phyloP scores from a whole-genome alignment of 2,888 invertebrate genomes.

The Agonopterix subpropinquella region DNA sequence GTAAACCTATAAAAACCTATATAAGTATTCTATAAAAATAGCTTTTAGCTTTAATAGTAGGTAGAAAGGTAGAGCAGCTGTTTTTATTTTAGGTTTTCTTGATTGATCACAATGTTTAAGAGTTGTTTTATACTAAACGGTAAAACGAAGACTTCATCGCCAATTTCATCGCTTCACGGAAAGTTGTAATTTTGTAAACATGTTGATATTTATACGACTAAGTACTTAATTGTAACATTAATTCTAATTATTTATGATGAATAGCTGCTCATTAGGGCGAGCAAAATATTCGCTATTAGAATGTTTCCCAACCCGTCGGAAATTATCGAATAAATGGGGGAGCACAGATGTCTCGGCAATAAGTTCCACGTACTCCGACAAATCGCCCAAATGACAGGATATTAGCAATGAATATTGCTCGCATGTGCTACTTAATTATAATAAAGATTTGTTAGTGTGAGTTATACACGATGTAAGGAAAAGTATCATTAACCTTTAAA shows the following conservation, averaged over 20 bases:
- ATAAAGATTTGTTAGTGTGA: not conserved
- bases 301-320: slow-evolving; percentile 39
- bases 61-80: too few species aligned
- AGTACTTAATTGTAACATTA: not conserved
- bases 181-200: too few species aligned
- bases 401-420: slow-evolving; percentile 42
- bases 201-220: not conserved
- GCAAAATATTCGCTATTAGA: slow-evolving; percentile 40
- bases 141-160: too few species aligned
- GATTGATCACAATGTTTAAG: too few species aligned
- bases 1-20: too few species aligned
- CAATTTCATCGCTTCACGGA: too few species aligned
- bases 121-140: too few species aligned
- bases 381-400: slow-evolving; percentile 39
- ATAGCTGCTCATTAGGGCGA: slow-evolving; percentile 6
- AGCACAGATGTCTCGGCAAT: slow-evolving; percentile 51
- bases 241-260: slow-evolving; percentile 26
- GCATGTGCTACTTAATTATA: slow-evolving; percentile 32
- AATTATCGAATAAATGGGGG: slow-evolving; percentile 50
- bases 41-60: too few species aligned
- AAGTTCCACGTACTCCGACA: slow-evolving; percentile 35
- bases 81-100: too few species aligned
- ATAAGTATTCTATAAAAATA: too few species aligned
- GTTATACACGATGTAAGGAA: too few species aligned
- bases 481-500: too few species aligned